Percentiles rank a stretch among this genome's conserved stretches.
phyloP scores from a whole-genome alignment of 2,888 invertebrate species.

The Dicycla oo region DNA sequence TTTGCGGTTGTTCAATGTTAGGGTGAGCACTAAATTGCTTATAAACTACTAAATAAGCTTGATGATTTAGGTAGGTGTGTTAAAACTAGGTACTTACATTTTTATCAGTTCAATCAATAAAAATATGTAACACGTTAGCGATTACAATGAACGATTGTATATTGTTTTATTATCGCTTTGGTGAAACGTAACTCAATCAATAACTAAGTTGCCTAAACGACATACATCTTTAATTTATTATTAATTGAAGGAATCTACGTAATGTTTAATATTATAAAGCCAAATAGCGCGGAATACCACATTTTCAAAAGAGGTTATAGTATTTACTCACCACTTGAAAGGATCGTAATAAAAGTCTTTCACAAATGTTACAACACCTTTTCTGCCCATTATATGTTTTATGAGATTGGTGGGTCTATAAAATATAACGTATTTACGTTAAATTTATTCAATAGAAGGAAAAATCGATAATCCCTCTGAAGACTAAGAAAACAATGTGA shows the following conservation, averaged over 20 bases:
- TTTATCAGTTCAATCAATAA: background rate
- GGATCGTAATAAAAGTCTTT: constrained; percentile 93
- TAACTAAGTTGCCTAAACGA: background rate
- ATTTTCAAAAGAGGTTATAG: constrained; percentile 76
- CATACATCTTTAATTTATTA: background rate
- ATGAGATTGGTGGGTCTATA: constrained; percentile 48
- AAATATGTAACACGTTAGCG: too few species aligned
- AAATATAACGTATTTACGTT: constrained; percentile 55
- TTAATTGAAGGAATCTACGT: background rate
- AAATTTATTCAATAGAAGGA: constrained; percentile 54
- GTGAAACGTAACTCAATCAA: constrained; percentile 3
- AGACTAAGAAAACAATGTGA: constrained; percentile 32
- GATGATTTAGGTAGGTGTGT: background rate
- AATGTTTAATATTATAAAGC: background rate
- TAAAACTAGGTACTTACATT: background rate
- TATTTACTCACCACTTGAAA: constrained; percentile 93
- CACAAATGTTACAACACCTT: constrained; percentile 89
- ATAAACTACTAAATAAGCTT: too few species aligned
- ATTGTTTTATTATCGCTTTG: too few species aligned
- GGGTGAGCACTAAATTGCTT: background rate
- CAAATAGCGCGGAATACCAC: constrained; percentile 46
- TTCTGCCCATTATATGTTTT: constrained; percentile 90
- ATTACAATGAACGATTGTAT: too few species aligned
- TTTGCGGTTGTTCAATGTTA: background rate
- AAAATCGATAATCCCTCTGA: constrained; percentile 62